These are phyloP conservation scores for Neolamprologus hecqui DNA, from an alignment of 2,113 vertebrate genomes.

Conservation along the genomic window DNA sequence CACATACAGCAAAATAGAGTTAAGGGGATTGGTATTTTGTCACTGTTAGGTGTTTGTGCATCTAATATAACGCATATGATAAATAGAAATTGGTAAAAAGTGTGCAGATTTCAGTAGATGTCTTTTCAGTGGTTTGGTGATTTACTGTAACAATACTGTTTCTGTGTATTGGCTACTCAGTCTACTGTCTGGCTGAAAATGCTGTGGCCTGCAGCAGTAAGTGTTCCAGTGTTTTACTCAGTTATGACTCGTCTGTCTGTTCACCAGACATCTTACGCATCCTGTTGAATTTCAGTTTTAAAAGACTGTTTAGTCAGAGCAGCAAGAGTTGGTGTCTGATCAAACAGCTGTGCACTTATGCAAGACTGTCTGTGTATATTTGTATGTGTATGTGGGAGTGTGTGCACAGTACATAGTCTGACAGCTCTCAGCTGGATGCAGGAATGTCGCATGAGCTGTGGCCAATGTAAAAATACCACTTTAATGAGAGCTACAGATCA, in stretches of 20 bases:
- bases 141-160: neutral
- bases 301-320: neutral
- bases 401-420: neutral
- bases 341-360: constrained; percentile 8
- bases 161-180: neutral
- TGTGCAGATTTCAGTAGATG: neutral
- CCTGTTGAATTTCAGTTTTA: neutral
- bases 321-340: neutral
- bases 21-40: neutral
- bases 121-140: neutral
- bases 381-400: neutral
- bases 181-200: neutral
- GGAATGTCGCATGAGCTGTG: neutral
- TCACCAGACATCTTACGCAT: neutral
- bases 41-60: neutral
- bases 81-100: neutral
- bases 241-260: neutral
- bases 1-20: neutral
- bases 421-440: constrained; percentile 33
- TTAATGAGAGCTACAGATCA: neutral
- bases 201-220: neutral
- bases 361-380: neutral
- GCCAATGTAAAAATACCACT: neutral
- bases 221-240: neutral
- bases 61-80: neutral